Evolutionary conservation across 1,140 invertebrate genomes (phyloP).

Genomic region (Protaetia brevitarsis): DNA sequence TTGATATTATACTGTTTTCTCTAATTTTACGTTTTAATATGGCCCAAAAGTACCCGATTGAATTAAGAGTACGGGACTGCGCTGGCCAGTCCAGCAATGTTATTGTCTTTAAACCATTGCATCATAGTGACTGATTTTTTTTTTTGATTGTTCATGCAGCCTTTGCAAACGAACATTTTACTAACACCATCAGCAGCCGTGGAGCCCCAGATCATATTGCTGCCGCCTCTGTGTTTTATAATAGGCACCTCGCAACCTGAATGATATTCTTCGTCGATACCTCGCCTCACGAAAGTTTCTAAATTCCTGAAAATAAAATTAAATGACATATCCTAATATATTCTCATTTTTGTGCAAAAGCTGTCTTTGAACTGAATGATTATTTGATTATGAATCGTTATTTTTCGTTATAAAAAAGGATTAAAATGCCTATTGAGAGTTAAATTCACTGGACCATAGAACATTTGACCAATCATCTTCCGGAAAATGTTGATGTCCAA

Average conservation of each 20-base stretch:
- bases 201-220: background rate
- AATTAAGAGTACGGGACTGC: too few species aligned
- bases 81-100: too few species aligned
- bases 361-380: background rate
- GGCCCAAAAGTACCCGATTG: too few species aligned
- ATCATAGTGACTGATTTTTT: too few species aligned
- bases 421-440: background rate
- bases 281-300: background rate
- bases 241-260: background rate
- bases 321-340: too few species aligned
- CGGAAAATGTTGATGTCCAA: background rate
- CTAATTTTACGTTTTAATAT: too few species aligned
- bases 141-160: too few species aligned
- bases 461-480: slow-evolving; percentile 3
- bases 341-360: too few species aligned
- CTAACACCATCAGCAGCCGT: background rate
- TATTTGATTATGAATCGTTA: background rate
- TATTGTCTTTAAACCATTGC: too few species aligned
- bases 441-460: background rate
- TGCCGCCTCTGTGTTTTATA: background rate
- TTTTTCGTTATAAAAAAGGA: background rate
- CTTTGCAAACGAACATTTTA: too few species aligned
- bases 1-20: too few species aligned
- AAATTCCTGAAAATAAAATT: too few species aligned
- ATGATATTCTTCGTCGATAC: background rate